Evolutionary conservation across 2,888 invertebrate genomes (phyloP).

Genomic region (Euphydryas editha): DNA sequence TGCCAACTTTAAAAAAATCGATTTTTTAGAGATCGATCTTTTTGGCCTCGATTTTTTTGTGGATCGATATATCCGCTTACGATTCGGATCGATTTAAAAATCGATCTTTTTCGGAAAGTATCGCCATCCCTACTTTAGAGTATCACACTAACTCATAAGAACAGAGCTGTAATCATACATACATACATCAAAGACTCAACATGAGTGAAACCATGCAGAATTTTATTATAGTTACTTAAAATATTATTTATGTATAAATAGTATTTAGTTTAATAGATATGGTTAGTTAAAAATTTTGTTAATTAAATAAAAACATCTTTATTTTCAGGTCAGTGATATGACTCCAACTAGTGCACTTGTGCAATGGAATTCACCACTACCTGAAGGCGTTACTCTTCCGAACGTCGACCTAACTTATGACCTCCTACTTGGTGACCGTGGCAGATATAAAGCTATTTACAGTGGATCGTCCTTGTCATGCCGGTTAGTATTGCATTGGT

Average conservation of each 20-base stretch:
- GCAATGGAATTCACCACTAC: conserved; percentile 88
- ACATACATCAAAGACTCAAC: no score
- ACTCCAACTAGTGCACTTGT: conserved; percentile 93
- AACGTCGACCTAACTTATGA: conserved; percentile 89
- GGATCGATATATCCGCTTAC: no score
- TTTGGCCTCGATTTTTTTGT: no score
- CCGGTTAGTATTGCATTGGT: conserved; percentile 68
- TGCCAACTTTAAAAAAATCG: no score
- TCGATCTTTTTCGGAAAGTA: no score
- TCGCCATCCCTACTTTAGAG: no score
- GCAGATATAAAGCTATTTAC: conserved; percentile 93
- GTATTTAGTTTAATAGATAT: background rate
- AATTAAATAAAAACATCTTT: no score
- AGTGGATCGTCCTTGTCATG: conserved; percentile 90
- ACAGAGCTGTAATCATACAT: no score
- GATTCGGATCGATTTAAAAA: no score
- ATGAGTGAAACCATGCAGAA: no score
- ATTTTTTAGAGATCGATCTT: no score
- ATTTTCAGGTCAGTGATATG: conserved; percentile 89
- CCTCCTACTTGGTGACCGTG: conserved; percentile 91
- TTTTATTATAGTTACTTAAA: background rate
- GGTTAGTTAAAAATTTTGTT: background rate
- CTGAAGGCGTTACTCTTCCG: conserved; percentile 77
- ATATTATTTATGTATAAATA: background rate
- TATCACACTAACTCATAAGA: no score